Base-by-base conservation (phyloP, 2,888 invertebrate species). In the Cremastinae sp. region DNA sequence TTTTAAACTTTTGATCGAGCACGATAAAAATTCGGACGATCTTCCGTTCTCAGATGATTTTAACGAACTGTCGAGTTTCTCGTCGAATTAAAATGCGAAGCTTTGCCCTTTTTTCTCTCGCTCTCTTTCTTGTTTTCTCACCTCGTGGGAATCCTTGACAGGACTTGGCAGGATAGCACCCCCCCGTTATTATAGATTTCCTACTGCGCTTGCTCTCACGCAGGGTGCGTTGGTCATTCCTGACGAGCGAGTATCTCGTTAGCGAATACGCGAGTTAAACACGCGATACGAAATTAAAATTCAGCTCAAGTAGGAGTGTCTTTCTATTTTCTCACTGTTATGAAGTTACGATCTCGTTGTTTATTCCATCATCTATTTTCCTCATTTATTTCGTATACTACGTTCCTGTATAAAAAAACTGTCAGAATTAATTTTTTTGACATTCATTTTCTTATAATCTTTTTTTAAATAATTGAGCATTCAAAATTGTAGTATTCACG, bases 231-330 rank as follows among this genome's bases (percentile, higher is more conserved):
- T 68, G 66, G 68, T 64, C 68, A 66, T 58, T 70, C 37, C 53
- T 20, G 45, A 53, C 43, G 61, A 51, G 61, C 45, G 16, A 70
- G 51, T 70, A 45, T 71, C 65, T 68, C 51, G 55, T 71, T 56
- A 65, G 49, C 12, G 37, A 49, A 56, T 73, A 70, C 53, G 65
- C 73, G 14, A 45, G 43, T 14, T 5, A 20, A 41, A 55, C 76
- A 77, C 76, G 75, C 75, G 66, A 75, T 75, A 37, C 49, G 41
- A 75, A 75, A 62, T 75, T 28, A 28, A 28, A 56, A 71, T 64
- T 69, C 41, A 58, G 41, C 43, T 58, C 39, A 49, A 72, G 66
- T 55, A 45, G 45, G 70, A 62, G 55, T 55, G 61, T 47, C 64
- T 35, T 16, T 41, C n/a, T n/a, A n/a, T 28, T 28, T 5, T 28